Evolutionary conservation across 2,113 vertebrate genomes (phyloP).

Genomic region (Gorilla gorilla): DNA sequence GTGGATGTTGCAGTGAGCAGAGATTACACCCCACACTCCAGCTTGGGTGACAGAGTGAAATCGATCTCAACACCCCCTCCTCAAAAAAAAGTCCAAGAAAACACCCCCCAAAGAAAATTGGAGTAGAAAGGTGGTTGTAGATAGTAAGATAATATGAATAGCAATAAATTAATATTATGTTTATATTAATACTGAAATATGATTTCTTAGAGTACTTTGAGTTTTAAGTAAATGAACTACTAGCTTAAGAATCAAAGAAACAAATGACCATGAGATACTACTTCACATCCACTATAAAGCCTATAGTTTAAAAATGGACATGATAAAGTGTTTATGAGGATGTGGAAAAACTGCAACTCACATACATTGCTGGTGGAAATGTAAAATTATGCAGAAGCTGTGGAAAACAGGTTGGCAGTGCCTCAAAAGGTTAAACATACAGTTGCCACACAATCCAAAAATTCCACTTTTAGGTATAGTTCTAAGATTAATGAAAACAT

Average conservation of each 20-base stretch:
- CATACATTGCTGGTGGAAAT: neutral
- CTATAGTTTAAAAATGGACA: neutral
- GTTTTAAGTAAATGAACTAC: neutral
- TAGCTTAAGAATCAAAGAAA: neutral
- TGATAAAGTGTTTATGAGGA: neutral
- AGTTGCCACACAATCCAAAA: neutral
- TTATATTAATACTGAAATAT: neutral
- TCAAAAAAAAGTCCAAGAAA: too few relatives aligned
- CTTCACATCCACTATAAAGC: neutral
- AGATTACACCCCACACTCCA: too few relatives aligned
- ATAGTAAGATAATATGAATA: neutral
- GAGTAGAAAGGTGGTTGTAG: neutral
- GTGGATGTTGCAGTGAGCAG: too few relatives aligned
- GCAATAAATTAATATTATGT: neutral
- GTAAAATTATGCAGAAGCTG: neutral
- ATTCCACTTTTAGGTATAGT: neutral
- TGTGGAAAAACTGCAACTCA: neutral
- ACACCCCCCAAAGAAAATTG: neutral
- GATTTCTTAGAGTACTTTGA: neutral
- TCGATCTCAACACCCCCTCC: too few relatives aligned
- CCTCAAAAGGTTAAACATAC: neutral
- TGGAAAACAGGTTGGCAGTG: neutral
- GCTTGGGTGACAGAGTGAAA: too few relatives aligned
- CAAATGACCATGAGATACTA: neutral
- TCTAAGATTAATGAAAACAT: neutral